Conservation (phyloP, 2,113 vertebrate genomes). For the Oncorhynchus nerka region DNA sequence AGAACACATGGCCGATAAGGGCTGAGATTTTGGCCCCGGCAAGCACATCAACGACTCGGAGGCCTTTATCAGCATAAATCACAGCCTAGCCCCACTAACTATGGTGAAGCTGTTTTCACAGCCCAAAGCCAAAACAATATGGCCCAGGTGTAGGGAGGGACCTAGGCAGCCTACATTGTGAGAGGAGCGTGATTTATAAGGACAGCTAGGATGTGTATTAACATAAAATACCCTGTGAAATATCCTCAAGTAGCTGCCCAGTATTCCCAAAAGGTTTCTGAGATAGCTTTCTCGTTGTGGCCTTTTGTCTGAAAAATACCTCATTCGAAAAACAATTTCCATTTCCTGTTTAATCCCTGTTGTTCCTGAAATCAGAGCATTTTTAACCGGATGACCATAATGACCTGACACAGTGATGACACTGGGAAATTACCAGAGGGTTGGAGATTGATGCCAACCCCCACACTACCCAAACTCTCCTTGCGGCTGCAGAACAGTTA, state of each 20-base stretch:
- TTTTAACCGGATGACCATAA: neutral
- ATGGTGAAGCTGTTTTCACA: neutral
- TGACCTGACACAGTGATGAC: slow-evolving; percentile 4
- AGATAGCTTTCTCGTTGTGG: neutral
- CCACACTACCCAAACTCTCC: neutral
- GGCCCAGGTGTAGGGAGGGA: neutral
- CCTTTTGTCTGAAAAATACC: neutral
- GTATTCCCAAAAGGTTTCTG: neutral
- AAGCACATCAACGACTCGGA: slow-evolving; percentile 6
- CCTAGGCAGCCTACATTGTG: neutral
- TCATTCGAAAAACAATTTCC: neutral
- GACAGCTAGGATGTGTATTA: neutral
- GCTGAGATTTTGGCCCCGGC: slow-evolving; percentile 5
- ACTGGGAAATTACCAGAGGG: neutral
- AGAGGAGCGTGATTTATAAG: neutral
- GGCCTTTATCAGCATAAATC: slow-evolving; percentile 9
- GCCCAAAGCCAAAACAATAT: neutral
- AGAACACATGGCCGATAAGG: slow-evolving; percentile 13
- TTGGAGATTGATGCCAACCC: neutral
- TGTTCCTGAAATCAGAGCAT: neutral
- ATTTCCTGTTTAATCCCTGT: neutral
- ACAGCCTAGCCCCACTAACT: slow-evolving; percentile 2
- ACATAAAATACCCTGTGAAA: neutral
- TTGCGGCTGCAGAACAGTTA: slow-evolving; percentile 23
- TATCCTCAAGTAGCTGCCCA: neutral